phyloP scores from a whole-genome alignment of 2,888 invertebrate genomes.

The Erannis defoliaria region DNA sequence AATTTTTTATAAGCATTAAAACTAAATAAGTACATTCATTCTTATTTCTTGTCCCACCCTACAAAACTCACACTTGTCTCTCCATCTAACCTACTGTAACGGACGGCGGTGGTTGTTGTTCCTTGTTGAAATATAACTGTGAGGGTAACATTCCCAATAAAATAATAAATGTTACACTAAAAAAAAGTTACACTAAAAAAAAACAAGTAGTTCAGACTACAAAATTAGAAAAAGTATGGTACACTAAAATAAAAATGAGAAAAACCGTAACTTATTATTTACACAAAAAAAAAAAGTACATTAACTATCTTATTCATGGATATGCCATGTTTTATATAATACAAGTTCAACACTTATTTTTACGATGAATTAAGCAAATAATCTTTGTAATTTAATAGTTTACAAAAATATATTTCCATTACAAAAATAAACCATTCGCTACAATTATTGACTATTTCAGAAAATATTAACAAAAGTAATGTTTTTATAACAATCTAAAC shows the following conservation, averaged over 20 bases:
- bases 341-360: constrained; percentile 5
- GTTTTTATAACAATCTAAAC: neutral
- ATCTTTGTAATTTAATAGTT: constrained; percentile 10
- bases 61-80: neutral
- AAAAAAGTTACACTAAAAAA: neutral
- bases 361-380: constrained; percentile 18
- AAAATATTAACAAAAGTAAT: neutral
- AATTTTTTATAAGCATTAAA: constrained; percentile 21
- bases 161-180: neutral
- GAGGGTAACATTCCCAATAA: neutral
- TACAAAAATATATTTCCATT: constrained; percentile 30
- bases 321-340: neutral
- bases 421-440: constrained; percentile 29
- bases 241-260: neutral
- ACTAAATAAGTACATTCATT: constrained; percentile 40
- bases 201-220: neutral
- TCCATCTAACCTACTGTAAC: neutral
- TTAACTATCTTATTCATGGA: neutral
- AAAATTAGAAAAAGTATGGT: neutral
- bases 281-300: neutral
- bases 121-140: neutral
- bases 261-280: neutral
- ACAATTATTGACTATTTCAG: neutral
- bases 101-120: no score
- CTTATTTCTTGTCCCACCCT: neutral